These are phyloP conservation scores for Drosophila erecta DNA, from an alignment of 1,140 invertebrate species.

Conservation along the genomic window DNA sequence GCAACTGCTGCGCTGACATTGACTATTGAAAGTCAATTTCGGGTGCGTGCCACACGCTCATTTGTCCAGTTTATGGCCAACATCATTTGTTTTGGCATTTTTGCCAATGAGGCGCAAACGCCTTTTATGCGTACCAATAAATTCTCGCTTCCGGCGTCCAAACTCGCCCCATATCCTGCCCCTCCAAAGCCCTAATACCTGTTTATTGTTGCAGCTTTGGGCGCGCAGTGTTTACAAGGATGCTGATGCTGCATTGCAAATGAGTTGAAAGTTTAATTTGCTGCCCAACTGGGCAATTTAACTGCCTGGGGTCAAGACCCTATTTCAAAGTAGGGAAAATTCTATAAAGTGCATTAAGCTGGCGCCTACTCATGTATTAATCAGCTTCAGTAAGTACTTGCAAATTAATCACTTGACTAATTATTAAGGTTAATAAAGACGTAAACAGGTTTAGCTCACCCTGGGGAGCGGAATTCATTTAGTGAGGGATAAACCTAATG, in stretches of 20 bases:
- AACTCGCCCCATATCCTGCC: neutral
- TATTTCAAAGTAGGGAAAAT: neutral
- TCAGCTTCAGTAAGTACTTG: neutral
- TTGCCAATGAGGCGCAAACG: slow-evolving; percentile 58
- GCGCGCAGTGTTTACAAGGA: slow-evolving; percentile 30
- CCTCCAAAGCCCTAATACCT: slow-evolving; percentile 59
- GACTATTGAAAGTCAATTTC: slow-evolving; percentile 82
- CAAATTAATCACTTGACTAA: slow-evolving; percentile 1
- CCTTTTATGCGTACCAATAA: slow-evolving; percentile 80
- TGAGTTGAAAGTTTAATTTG: slow-evolving; percentile 57
- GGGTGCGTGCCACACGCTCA: slow-evolving; percentile 79
- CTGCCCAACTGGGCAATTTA: slow-evolving; percentile 29
- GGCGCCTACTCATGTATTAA: neutral
- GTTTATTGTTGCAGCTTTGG: slow-evolving; percentile 69
- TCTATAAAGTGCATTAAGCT: slow-evolving; percentile 4
- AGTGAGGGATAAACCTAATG: neutral
- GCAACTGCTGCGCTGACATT: slow-evolving; percentile 49
- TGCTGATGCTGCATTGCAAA: slow-evolving; percentile 58
- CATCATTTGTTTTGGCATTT: slow-evolving; percentile 73
- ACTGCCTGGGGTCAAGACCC: slow-evolving; percentile 13
- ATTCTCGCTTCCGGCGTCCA: slow-evolving; percentile 68
- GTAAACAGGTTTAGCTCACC: neutral
- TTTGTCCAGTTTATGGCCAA: slow-evolving; percentile 79
- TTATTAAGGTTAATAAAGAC: neutral
- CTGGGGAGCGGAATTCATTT: neutral